A percentile compares a stretch with the other conserved stretches of the same genome.
phyloP scores from a whole-genome alignment of 2,888 invertebrate genomes.

The Leptinotarsa rubiginosa region DNA sequence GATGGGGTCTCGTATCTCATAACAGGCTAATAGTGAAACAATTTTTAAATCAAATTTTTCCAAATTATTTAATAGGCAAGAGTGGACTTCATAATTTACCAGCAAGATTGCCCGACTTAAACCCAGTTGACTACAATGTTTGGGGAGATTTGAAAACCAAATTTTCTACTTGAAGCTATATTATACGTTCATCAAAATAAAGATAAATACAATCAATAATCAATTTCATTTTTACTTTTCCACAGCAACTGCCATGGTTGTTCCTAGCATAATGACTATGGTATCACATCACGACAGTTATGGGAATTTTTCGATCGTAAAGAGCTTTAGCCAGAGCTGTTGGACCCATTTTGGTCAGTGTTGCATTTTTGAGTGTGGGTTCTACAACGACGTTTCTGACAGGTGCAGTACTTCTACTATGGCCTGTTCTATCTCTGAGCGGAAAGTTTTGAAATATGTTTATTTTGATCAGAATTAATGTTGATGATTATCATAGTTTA shows the following conservation, averaged over 20 bases:
- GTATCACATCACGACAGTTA: constrained; percentile 89
- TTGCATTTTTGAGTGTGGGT: constrained; percentile 93
- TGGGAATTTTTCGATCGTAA: constrained; percentile 94
- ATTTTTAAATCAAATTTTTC: too few species aligned
- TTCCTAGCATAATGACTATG: constrained; percentile 93
- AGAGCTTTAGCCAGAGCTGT: constrained; percentile 93
- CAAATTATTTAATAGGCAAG: too few species aligned
- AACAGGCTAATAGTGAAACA: too few species aligned
- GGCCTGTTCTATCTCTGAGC: constrained; percentile 76
- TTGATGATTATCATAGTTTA: constrained; percentile 1
- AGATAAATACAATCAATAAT: constrained; percentile 17
- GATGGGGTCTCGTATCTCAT: too few species aligned
- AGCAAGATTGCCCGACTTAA: too few species aligned
- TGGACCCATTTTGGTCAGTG: constrained; percentile 89
- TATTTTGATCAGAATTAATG: constrained; percentile 2
- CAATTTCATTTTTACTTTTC: constrained; percentile 38
- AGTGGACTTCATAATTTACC: too few species aligned
- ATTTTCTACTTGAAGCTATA: too few species aligned
- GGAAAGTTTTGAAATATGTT: constrained; percentile 1
- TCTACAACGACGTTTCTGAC: constrained; percentile 83
- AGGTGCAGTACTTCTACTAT: constrained; percentile 80
- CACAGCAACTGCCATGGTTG: constrained; percentile 89
- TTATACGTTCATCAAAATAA: too few species aligned
- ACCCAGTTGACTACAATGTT: too few species aligned
- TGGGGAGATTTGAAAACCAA: too few species aligned